These are phyloP conservation scores for Rostratula benghalensis DNA, from an alignment of 2,113 vertebrate genomes.

Conservation along the genomic window DNA sequence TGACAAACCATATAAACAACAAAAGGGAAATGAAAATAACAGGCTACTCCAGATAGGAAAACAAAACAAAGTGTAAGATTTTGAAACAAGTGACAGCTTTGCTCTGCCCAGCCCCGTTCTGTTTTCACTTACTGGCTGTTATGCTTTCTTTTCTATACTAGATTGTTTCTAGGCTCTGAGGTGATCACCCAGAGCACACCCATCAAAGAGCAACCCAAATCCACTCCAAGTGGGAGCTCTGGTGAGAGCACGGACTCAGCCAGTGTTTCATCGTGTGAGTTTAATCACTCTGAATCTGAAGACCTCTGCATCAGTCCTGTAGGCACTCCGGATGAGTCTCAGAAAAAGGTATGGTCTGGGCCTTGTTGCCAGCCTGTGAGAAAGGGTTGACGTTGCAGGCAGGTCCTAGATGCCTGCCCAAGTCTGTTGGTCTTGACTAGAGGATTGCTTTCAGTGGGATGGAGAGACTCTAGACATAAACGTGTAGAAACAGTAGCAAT, in stretches of 20 bases:
- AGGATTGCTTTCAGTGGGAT: background rate
- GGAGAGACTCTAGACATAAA: background rate
- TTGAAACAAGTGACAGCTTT: background rate
- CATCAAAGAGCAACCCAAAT: constrained; percentile 81
- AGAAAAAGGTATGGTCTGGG: constrained; percentile 80
- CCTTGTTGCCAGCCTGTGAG: background rate
- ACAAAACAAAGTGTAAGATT: background rate
- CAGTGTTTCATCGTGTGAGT: constrained; percentile 91
- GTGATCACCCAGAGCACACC: constrained; percentile 76
- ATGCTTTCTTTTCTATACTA: background rate
- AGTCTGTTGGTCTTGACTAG: background rate
- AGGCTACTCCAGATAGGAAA: background rate
- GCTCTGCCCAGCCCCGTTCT: background rate
- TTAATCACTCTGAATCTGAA: constrained; percentile 85
- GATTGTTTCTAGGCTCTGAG: constrained; percentile 87
- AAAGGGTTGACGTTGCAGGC: background rate
- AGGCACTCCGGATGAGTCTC: constrained; percentile 74
- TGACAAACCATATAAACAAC: background rate
- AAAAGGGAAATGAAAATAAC: background rate
- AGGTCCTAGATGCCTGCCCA: background rate
- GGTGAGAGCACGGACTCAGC: constrained; percentile 92
- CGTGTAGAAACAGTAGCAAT: background rate
- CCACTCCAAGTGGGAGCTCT: constrained; percentile 84
- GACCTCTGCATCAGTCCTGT: constrained; percentile 68
- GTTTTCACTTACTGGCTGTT: background rate